Evolutionary conservation across 64 coral and sea anemone genomes (phyloP).

Genomic region (Pocillopora damicornis): DNA sequence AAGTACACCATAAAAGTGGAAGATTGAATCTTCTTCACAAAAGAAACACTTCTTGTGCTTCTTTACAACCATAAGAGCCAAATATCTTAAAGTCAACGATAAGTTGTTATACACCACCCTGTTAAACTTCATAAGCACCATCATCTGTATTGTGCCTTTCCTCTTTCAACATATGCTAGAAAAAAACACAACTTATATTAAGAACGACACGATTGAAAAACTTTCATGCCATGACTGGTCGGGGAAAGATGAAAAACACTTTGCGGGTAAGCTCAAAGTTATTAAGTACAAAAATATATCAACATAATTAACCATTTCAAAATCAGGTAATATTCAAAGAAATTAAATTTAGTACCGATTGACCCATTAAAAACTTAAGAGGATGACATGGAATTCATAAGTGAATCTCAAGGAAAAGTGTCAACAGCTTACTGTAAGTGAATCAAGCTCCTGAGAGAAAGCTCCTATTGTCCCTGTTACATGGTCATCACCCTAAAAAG

Average conservation of each 20-base stretch:
- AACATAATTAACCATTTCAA: too few species aligned
- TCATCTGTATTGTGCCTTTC: conserved; percentile 32
- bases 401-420: too few species aligned
- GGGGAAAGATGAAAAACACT: too few species aligned
- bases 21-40: background rate
- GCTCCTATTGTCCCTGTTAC: conserved; percentile 77
- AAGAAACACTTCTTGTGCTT: too few species aligned
- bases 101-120: background rate
- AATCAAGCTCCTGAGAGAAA: conserved; percentile 91
- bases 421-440: conserved; percentile 72
- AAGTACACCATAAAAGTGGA: background rate
- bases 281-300: too few species aligned
- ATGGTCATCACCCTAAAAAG: conserved; percentile 49
- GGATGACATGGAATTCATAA: background rate
- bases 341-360: background rate
- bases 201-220: background rate
- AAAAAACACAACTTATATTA: background rate
- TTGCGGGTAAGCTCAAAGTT: too few species aligned
- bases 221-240: too few species aligned
- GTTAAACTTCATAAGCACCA: conserved; percentile 17
- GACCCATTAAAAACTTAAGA: background rate
- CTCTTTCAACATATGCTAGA: conserved; percentile 73
- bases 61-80: too few species aligned
- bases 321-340: too few species aligned
- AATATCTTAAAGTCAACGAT: too few species aligned